These are phyloP conservation scores for Aptenodytes forsteri DNA, from an alignment of 2,113 vertebrate species.

Conservation along the genomic window DNA sequence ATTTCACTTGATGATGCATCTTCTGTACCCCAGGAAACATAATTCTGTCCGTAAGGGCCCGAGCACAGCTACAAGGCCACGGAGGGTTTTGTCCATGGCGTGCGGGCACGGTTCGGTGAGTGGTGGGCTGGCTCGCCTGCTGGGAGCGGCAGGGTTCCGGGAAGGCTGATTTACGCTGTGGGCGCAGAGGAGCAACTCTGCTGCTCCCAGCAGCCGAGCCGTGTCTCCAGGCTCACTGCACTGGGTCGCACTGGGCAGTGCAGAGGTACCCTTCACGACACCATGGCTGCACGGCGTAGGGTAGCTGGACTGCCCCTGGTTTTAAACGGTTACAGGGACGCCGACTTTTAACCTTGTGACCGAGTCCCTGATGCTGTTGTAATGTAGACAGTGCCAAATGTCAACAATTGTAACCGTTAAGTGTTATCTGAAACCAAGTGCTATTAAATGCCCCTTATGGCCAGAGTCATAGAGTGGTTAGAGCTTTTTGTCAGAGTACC, in stretches of 20 bases:
- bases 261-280: not conserved
- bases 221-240: fast-evolving
- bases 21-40: not conserved
- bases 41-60: not conserved
- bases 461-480: not conserved
- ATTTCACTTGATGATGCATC: not conserved
- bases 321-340: not conserved
- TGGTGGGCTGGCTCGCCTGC: not conserved
- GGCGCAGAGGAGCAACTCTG: not conserved
- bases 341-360: not conserved
- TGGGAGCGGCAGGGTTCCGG: not conserved
- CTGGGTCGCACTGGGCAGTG: not conserved
- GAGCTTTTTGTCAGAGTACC: not conserved
- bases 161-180: not conserved
- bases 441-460: not conserved
- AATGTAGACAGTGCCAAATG: not conserved
- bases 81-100: not conserved
- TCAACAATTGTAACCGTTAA: not conserved
- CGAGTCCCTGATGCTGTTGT: not conserved
- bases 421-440: not conserved
- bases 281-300: fast-evolving
- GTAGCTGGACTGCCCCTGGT: not conserved
- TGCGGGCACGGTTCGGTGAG: not conserved
- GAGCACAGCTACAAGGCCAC: not conserved
- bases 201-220: not conserved